Evolutionary conservation across 1,140 invertebrate species (phyloP).

Genomic region (Diachasmimorpha longicaudata): DNA sequence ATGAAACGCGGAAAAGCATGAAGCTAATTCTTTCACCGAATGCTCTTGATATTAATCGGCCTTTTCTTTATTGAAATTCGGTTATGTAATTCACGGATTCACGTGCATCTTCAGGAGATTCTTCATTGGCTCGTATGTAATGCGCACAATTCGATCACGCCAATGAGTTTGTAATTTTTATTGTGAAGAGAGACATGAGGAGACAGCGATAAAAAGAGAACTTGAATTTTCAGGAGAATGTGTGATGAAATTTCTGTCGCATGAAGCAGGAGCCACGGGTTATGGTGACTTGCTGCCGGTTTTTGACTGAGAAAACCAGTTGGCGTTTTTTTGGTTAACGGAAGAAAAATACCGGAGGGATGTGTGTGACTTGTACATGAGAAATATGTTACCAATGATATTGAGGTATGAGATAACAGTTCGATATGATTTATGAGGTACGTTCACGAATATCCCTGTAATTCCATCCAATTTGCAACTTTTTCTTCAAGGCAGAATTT

Average conservation of each 20-base stretch:
- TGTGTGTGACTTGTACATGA: too few relatives aligned
- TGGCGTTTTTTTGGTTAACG: background rate
- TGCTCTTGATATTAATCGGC: slow-evolving; percentile 2
- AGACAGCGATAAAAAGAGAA: background rate
- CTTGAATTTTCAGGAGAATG: background rate
- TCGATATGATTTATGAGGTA: too few relatives aligned
- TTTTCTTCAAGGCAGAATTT: too few relatives aligned
- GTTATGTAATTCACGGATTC: background rate
- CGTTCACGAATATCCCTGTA: too few relatives aligned
- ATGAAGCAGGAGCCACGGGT: background rate
- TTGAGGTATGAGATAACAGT: too few relatives aligned
- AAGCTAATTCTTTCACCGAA: background rate
- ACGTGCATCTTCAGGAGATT: background rate
- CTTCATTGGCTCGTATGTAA: background rate
- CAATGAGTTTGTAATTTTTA: background rate
- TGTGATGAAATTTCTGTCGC: background rate
- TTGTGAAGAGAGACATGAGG: background rate
- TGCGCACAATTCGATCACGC: background rate
- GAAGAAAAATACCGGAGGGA: too few relatives aligned
- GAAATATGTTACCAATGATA: too few relatives aligned
- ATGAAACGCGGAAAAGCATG: slow-evolving; percentile 6
- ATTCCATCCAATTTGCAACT: too few relatives aligned
- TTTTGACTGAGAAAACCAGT: background rate
- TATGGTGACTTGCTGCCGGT: background rate
- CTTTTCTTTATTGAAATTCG: slow-evolving; percentile 1